A percentile compares a stretch with the other conserved stretches of the same genome.
Evolutionary conservation across 2,797 vertebrate genomes (phyloP).

Genomic region (Zenarchopterus dispar): DNA sequence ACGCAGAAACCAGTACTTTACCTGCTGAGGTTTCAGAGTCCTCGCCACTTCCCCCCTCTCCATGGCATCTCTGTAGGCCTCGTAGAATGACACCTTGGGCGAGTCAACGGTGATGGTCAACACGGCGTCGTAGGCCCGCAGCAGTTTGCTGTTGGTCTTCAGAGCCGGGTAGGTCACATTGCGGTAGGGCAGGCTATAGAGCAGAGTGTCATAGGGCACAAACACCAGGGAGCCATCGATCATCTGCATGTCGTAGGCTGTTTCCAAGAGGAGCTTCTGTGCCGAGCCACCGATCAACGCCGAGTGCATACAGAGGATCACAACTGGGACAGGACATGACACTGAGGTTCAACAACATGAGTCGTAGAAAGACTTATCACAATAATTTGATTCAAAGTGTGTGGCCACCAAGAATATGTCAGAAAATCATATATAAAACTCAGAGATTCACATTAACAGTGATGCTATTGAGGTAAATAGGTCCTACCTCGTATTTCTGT

Average conservation of each 20-base stretch:
- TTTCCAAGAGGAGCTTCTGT: slow-evolving; percentile 82
- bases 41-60: slow-evolving; percentile 76
- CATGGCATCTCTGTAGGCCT: slow-evolving; percentile 80
- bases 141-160: slow-evolving; percentile 77
- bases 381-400: too few species aligned
- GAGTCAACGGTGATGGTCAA: slow-evolving; percentile 85
- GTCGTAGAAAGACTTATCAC: too few species aligned
- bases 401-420: background rate
- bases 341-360: background rate
- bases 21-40: slow-evolving; percentile 74
- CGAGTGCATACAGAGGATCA: slow-evolving; percentile 89
- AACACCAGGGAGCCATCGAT: slow-evolving; percentile 83
- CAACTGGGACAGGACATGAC: slow-evolving; percentile 62
- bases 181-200: slow-evolving; percentile 85
- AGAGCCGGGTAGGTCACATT: slow-evolving; percentile 73
- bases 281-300: slow-evolving; percentile 79
- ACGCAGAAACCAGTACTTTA: slow-evolving; percentile 16
- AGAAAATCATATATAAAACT: background rate
- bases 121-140: slow-evolving; percentile 83
- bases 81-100: slow-evolving; percentile 73
- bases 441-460: background rate
- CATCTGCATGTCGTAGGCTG: slow-evolving; percentile 84
- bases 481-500: slow-evolving; percentile 80
- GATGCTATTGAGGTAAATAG: background rate
- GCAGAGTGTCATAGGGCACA: slow-evolving; percentile 84